phyloP scores from a whole-genome alignment of 2,888 invertebrate species.

The Dermolepida albohirtum region DNA sequence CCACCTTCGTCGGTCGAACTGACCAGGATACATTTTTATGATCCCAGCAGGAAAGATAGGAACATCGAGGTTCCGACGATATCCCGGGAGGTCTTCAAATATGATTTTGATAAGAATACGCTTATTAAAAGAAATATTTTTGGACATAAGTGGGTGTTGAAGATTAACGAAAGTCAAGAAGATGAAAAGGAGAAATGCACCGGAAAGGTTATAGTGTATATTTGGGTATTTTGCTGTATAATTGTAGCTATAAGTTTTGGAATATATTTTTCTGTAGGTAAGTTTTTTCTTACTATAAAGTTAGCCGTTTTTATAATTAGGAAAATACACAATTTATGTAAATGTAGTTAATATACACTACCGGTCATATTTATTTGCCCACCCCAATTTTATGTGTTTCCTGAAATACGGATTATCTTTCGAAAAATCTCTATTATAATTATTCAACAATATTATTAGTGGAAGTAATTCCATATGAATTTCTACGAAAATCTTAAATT shows the following conservation, averaged over 20 bases:
- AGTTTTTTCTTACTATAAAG: no score
- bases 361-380: no score
- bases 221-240: conserved; percentile 56
- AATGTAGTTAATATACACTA: no score
- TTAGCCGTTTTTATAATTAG: no score
- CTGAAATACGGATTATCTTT: no score
- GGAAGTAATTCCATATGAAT: no score
- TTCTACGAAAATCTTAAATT: no score
- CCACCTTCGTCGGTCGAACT: conserved; percentile 55
- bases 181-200: conserved; percentile 46
- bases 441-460: no score
- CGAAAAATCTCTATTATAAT: no score
- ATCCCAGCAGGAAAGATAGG: conserved; percentile 51
- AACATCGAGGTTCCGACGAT: conserved; percentile 55
- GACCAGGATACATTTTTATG: conserved; percentile 61
- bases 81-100: conserved; percentile 54
- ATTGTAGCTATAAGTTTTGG: conserved; percentile 57
- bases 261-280: conserved; percentile 47
- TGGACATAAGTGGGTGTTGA: conserved; percentile 62
- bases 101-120: conserved; percentile 54
- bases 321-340: no score
- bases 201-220: conserved; percentile 52
- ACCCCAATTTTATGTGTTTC: no score
- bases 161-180: conserved; percentile 58
- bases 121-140: conserved; percentile 62